Conservation (phyloP, 2,113 vertebrate species). For the Axis porcinus region DNA sequence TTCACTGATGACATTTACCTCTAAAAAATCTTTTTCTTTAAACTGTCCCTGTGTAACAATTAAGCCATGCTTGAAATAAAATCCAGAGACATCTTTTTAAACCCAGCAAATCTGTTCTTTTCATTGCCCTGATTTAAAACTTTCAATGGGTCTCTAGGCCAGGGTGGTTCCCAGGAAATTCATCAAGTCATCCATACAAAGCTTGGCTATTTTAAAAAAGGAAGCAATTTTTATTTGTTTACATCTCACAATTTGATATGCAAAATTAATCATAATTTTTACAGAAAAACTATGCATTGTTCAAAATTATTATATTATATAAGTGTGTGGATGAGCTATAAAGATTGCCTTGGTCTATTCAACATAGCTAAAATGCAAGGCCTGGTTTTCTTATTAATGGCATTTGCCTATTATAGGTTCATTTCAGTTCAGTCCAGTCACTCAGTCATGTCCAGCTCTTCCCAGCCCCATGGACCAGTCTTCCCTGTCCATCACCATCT, state of each 20-base stretch:
- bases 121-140: neutral
- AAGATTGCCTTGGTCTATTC: neutral
- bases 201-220: neutral
- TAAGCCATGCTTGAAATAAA: slow-evolving; percentile 31
- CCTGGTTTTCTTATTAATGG: neutral
- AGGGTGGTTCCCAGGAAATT: neutral
- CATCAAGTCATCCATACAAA: neutral
- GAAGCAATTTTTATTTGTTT: neutral
- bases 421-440: neutral
- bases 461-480: neutral
- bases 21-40: neutral
- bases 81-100: neutral
- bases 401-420: neutral
- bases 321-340: neutral
- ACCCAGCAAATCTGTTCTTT: slow-evolving; percentile 4
- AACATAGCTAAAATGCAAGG: neutral
- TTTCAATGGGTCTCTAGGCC: neutral
- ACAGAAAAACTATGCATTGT: neutral
- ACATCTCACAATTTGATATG: neutral
- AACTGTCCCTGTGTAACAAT: neutral
- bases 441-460: neutral
- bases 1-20: neutral
- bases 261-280: slow-evolving; percentile 2
- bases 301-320: neutral
- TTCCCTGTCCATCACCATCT: neutral